Base-by-base conservation (phyloP, 2,888 invertebrate genomes). In the Acronicta aceris region DNA sequence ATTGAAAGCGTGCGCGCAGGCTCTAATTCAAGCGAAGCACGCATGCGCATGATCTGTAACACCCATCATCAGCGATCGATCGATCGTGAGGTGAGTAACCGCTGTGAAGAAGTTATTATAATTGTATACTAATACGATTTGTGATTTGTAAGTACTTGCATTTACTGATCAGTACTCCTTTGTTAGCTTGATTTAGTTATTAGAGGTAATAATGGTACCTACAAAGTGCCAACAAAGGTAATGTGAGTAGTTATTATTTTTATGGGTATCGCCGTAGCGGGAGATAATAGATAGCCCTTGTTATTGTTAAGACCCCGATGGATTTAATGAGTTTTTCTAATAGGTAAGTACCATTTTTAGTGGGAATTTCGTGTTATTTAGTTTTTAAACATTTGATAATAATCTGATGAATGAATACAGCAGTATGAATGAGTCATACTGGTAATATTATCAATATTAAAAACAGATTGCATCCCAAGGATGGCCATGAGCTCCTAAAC, bases 11-110 rank as follows among this genome's bases (percentile, higher is more conserved):
- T 71, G 71, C 74, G 57, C 64, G 59, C 63, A 62, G 52, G 53
- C 45, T 65, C 48, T 82, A 79, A 76, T 65, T 59, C 61, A 60
- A 58, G 47, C 30, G 40, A 38, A 66, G 55, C 73, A 77, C 66
- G 76, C 74, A 70, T 51, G 71, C 69, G 67, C 78, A 73, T 71
- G 70, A 76, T 73, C 78, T 71, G 70, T 71, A 76, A 71, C 79
- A 65, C 60, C 59, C 56, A 70, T 66, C 68, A 74, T 65, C 68
- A 65, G 46, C 60, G 52, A 66, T 48, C 60, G 59, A 71, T 63
- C 27, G 67, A 71, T 75, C 63, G 74, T 65, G 54, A 73, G 67
- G 67, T 76, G 78, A 76, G 75, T 79, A 75, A 79, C 72, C 62
- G 63, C 57, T 61, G 30, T 41, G 64, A 74, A 76, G 64, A 82